Base-by-base conservation (phyloP, 2,113 vertebrate species). In the Machaerirhynchus nigripectus region DNA sequence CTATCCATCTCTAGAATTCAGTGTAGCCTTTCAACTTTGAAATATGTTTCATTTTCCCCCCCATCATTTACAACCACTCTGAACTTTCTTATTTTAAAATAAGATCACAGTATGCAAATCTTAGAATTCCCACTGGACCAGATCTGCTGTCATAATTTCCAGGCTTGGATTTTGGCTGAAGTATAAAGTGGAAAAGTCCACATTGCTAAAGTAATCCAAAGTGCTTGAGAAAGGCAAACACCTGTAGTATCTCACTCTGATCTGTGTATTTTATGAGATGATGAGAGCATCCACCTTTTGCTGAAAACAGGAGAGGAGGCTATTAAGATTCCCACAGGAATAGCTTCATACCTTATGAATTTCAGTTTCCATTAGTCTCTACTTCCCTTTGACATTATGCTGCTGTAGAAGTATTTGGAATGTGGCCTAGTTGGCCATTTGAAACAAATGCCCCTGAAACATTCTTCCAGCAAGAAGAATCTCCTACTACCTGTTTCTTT, bases 301-400 rank as follows among this genome's bases (percentile, higher is more conserved):
- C 93, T 80, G 60, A 93, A 84, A 80, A 70, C 40, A 70, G 90
- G 42, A 94, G 90, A 93, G 59, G 8, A 88, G 55, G 46, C 52
- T 85, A 35, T 94, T 77, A 94, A 35, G 39, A 77, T 93, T 96
- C 87, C 60, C 56, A 39, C 20, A 49, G 79, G 85, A 93, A 74
- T 23, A 83, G 20, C 28, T 91, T 93, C 35, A 63, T 70, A 94
- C 46, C 53, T 93, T 85, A 50, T 80, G 75, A 85, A 84, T 91
- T 76, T 84, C 59, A 59, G 56, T 87, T 92, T 94, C 86, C 69
- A 64, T 90, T 95, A 84, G 42, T 56, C 44, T 86, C 50, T 87
- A 21, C 24, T 87, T 89, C 68, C 71, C 47, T 77, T 89, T 53
- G 46, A 70, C 79, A 15, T 89, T 74, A 37, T 35, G 40, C 46